Percentiles rank a stretch among this genome's conserved stretches.
These are phyloP conservation scores for Gymnothorax reevesii DNA, from an alignment of 2,797 vertebrate genomes.

Conservation along the genomic window DNA sequence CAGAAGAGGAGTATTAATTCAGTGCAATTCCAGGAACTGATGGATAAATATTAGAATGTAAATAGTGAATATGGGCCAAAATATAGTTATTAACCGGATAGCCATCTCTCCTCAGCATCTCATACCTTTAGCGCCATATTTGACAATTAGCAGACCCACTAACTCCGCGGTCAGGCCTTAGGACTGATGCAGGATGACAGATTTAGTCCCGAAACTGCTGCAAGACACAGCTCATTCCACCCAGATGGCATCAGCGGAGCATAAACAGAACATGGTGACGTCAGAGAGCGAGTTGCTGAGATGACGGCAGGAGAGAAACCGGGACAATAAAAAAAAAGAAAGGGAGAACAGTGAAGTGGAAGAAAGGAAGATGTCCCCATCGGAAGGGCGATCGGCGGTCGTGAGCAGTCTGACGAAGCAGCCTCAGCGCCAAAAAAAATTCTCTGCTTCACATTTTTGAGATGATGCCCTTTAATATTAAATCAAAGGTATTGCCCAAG, in stretches of 20 bases:
- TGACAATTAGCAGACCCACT: slow-evolving; percentile 23
- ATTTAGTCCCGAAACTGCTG: background rate
- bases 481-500: background rate
- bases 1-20: slow-evolving; percentile 35
- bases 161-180: background rate
- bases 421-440: background rate
- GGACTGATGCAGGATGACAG: background rate
- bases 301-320: background rate
- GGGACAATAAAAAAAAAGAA: slow-evolving; percentile 1
- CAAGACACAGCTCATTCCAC: background rate
- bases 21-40: slow-evolving; percentile 18
- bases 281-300: background rate
- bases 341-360: background rate
- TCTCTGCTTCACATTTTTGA: background rate
- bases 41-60: slow-evolving; percentile 39
- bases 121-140: slow-evolving; percentile 34
- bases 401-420: background rate
- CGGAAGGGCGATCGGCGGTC: background rate
- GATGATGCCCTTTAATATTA: background rate
- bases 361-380: background rate
- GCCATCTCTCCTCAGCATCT: background rate
- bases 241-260: background rate
- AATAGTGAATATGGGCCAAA: slow-evolving; percentile 39
- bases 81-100: slow-evolving; percentile 36
- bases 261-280: background rate